A percentile compares a stretch with the other conserved stretches of the same genome.
Conservation (phyloP, 2,888 invertebrate genomes). For the Formica aserva region DNA sequence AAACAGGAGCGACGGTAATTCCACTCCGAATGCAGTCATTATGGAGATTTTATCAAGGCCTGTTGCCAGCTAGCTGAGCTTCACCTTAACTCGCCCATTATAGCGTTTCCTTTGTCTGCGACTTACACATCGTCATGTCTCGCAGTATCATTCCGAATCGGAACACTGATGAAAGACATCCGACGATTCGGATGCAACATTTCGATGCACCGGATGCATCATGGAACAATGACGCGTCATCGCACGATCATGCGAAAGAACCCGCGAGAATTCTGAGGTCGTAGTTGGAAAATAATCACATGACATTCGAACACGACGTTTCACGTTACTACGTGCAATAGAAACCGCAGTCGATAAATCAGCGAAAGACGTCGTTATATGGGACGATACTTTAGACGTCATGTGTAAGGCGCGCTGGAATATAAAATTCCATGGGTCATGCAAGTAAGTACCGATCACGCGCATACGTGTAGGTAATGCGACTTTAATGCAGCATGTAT, state of each 20-base stretch:
- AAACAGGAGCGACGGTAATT: slow-evolving; percentile 79
- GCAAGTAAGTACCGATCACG: slow-evolving; percentile 61
- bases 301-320: slow-evolving; percentile 23
- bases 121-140: slow-evolving; percentile 62
- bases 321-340: slow-evolving; percentile 5
- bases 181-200: slow-evolving; percentile 40
- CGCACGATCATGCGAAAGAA: not conserved
- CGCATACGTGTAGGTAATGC: slow-evolving; percentile 73
- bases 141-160: slow-evolving; percentile 34
- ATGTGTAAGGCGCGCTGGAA: slow-evolving; percentile 10
- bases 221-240: slow-evolving; percentile 3
- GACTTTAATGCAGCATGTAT: slow-evolving; percentile 78
- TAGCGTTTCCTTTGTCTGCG: slow-evolving; percentile 71
- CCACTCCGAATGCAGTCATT: slow-evolving; percentile 79
- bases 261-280: not conserved
- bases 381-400: slow-evolving; percentile 14
- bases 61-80: slow-evolving; percentile 76
- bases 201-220: not conserved
- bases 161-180: slow-evolving; percentile 59
- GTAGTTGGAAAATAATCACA: slow-evolving; percentile 34
- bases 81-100: slow-evolving; percentile 75
- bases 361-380: slow-evolving; percentile 16
- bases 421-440: slow-evolving; percentile 64
- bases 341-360: slow-evolving; percentile 60
- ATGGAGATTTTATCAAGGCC: slow-evolving; percentile 82